Percentiles rank a stretch among this genome's conserved stretches.
Evolutionary conservation across 1,140 invertebrate species (phyloP).

Genomic region (Alviniconcha marisindica): DNA sequence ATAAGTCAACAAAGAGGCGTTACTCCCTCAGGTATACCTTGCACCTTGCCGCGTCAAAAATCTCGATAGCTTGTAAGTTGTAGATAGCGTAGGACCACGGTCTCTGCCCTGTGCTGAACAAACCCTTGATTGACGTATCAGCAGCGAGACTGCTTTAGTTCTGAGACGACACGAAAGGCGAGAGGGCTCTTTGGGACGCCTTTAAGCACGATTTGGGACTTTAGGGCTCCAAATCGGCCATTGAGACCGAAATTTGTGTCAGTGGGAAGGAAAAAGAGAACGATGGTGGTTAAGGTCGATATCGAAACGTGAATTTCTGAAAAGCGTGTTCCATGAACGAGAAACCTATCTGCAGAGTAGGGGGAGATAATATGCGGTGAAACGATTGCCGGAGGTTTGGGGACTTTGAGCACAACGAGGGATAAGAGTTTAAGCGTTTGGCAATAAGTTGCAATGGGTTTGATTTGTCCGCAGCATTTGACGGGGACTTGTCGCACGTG

Average conservation of each 20-base stretch:
- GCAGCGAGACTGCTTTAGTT: not conserved
- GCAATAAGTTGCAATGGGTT: not conserved
- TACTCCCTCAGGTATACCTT: not conserved
- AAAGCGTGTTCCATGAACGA: not conserved
- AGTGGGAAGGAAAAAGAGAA: not conserved
- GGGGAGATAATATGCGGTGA: not conserved
- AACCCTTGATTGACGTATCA: slow-evolving; percentile 8
- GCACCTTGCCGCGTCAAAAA: not conserved
- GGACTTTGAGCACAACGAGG: too few relatives aligned
- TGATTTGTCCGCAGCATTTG: too few relatives aligned
- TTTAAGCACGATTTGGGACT: not conserved
- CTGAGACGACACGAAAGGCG: not conserved
- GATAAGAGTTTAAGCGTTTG: not conserved
- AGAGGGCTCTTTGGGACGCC: not conserved
- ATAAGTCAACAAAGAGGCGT: not conserved
- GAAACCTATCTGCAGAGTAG: not conserved
- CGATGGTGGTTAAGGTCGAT: too few relatives aligned
- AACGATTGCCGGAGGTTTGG: too few relatives aligned
- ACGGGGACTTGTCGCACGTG: too few relatives aligned
- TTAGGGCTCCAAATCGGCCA: not conserved
- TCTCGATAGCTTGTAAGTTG: not conserved
- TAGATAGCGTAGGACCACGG: not conserved
- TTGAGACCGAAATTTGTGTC: not conserved
- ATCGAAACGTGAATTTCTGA: not conserved
- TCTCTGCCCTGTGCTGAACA: not conserved